Base-by-base conservation (phyloP, 2,113 vertebrate genomes). In the Carollia perspicillata region DNA sequence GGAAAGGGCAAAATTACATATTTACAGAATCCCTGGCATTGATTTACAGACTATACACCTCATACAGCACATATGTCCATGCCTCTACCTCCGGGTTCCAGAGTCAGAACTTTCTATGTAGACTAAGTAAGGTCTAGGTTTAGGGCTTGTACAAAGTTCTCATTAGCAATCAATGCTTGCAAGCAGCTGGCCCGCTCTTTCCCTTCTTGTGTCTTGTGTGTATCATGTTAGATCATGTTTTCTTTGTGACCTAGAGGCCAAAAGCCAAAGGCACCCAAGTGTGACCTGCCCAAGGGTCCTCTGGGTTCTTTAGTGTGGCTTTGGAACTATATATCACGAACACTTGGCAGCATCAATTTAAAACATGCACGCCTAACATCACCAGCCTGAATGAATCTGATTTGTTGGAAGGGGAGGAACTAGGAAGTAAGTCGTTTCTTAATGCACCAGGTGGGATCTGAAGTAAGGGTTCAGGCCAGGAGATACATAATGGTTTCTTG, bases 91-190 rank as follows among this genome's bases (percentile, higher is more conserved):
- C 42, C 81, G 20, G 8, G 40, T 84, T 66, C n/a, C 68, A 44
- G 37, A 69, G 16, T 8, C 69, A 40, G 35, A 58, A 44, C 33
- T 84, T 86, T 75, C 16, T 23, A 55, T n/a, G n/a, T 35, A 51
- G 30, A 33, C 11, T 26, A 77, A 30, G 44, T 26, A 72, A n/a
- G 44, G 11, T 42, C 81, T 90, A 66, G 11, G 42, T 44, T 44
- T 92, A 89, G 10, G 53, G 80, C 33, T 26, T 95, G 16, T 33
- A 23, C n/a, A 78, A 88, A 95, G 42, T 86, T 78, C 60, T 94
- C 4, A 1, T 22, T 35, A 65, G 49, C 16, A 92, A 68, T 17
- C 81, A 71, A 75, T 65, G 42, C 14, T 74, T 49, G 77, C 72
- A 55, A 60, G 81, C 33, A 55, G 58, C 35, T 42, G 28, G 51